Base-by-base conservation (phyloP, 1,140 invertebrate genomes). In the Scaptomyza pallida region DNA sequence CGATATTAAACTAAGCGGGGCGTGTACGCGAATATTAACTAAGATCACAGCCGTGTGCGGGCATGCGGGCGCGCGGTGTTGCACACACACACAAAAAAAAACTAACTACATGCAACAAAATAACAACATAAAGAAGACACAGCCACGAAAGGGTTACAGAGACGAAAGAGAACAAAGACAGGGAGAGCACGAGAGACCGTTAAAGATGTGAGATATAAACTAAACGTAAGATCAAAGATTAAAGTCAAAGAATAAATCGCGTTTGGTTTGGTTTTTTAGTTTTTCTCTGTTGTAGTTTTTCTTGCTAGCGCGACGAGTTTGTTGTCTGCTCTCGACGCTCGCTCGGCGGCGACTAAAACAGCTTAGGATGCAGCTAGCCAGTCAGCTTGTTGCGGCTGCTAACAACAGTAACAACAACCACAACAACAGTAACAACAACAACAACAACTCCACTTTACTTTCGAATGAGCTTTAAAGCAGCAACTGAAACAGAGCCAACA, bases 401-500 rank as follows among this genome's bases (percentile, higher is more conserved):
- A 19, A 35, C 30, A 51, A 16, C 60, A 63, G 40, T 52, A 33
- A 5, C 57, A 64, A 17, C 60, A 63, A 10, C 69, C 37, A 9
- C 56, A 61, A n/a, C 54, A 73, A 13, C 68, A 59, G 33, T 60
- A 75, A 23, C 72, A 76, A 61, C 45, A 75, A 41, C 59, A 62
- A 62, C 70, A 70, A 48, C 50, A 64, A 35, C 78, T 35, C 35
- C 47, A 37, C 61, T 54, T 86, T 73, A 86, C 80, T 85, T 85
- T 86, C 80, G 72, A 85, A 85, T 86, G 69, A 85, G 80, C 80
- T 85, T 83, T 61, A 72, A 72, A 77, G 70, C 61, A 52, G 59
- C 59, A 62, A 33, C 44, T 30, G 8, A 30, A 61, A 26, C 57
- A 56, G 50, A 63, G n/a, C n/a, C n/a, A n/a, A n/a, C n/a, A n/a